A percentile compares a stretch with the other conserved stretches of the same genome.
Evolutionary conservation across 2,113 vertebrate species (phyloP).

Genomic region (Nothocercus nigrocapillus): DNA sequence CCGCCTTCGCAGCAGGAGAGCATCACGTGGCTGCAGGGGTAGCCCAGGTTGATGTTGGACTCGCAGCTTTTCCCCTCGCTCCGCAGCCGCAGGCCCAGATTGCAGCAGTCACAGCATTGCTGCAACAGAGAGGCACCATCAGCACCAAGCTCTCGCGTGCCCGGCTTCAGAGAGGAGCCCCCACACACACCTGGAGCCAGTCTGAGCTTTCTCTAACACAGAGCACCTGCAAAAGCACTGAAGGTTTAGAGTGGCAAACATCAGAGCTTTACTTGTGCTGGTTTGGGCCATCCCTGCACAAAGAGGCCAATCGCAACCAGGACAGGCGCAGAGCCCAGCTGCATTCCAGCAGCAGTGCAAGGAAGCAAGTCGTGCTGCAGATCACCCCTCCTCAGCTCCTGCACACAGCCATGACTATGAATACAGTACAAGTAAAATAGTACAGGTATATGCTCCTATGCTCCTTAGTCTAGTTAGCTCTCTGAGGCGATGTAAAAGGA

Average conservation of each 20-base stretch:
- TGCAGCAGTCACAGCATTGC: conserved; percentile 95
- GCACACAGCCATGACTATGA: background rate
- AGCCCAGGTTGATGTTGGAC: conserved; percentile 84
- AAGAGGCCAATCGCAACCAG: background rate
- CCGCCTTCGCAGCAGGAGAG: conserved; percentile 90
- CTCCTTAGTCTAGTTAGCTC: background rate
- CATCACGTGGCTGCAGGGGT: conserved; percentile 89
- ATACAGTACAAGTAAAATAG: background rate
- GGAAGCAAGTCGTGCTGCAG: background rate
- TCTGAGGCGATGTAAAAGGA: background rate
- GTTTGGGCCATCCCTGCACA: background rate
- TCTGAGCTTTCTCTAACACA: background rate
- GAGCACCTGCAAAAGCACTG: background rate
- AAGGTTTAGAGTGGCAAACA: background rate
- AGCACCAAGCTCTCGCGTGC: background rate
- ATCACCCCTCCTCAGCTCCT: background rate
- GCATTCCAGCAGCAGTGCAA: fast-evolving
- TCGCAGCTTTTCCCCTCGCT: conserved; percentile 80
- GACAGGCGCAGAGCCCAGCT: background rate
- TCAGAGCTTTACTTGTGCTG: background rate
- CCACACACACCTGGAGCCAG: background rate
- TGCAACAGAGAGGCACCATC: background rate
- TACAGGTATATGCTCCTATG: background rate
- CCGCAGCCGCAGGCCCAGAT: conserved; percentile 83
- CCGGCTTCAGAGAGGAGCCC: background rate